Evolutionary conservation across 2,113 vertebrate genomes (phyloP), one percentile per base, ranked within the genome.

Genomic region (Megaleporinus macrocephalus): DNA sequence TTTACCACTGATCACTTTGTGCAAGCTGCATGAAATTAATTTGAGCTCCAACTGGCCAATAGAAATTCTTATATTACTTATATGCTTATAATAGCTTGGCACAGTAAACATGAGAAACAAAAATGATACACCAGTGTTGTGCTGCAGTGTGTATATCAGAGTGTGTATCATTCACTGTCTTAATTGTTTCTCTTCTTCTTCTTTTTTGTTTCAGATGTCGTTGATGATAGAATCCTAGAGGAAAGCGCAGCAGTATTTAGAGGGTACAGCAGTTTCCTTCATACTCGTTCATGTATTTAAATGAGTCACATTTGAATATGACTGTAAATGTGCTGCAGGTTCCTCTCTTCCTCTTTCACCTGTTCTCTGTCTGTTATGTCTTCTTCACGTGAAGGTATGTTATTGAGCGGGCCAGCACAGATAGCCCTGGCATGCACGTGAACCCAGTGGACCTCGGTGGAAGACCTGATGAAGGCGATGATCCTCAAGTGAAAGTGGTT

Each of bases 401-500:
- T 74, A 85, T 94, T 1, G 83, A 90, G 53, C 86, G 87, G 11
- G 86, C 93, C 26, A 85, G 79, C 15, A 11, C 79, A 1, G 91
- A 90, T 1, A 81, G 94, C 49, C 93, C 93, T 0, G 20, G 0
- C 10, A 84, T 84, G 1, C 82, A 33, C 0, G 69, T 95, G 24
- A 73, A 73, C 22, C 81, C 91, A 0, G 93, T 89, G 78, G 91
- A 93, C 29, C 84, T 95, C 16, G 94, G 94, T 70, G 93, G 94
- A 57, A 78, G 59, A 6, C 26, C 85, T 5, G 68, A 84, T 7
- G 94, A 95, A 69, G 89, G 72, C 2, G 77, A 89, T 10, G 91
- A 94, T 14, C 93, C 92, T 3, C 87, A 91, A 0, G 29, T 94
- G 29, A 94, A 95, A 87, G 90, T 89, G 2, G 92, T 95, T 70